Conservation (phyloP, 2,888 invertebrate genomes). For the Cantharis lateralis region DNA sequence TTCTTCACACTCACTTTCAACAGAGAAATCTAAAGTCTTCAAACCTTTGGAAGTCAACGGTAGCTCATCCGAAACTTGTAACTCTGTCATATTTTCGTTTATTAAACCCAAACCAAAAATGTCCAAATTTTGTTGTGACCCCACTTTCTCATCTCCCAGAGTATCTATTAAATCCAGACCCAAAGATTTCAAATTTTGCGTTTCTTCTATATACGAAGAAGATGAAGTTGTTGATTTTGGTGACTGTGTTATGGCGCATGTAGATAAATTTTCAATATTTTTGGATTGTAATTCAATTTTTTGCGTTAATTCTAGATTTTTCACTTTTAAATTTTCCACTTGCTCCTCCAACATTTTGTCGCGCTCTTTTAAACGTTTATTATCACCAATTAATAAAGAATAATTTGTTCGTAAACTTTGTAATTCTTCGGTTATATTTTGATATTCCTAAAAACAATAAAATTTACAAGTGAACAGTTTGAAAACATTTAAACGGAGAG, state of each 20-base stretch:
- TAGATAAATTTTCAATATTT: not conserved
- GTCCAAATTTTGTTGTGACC: not conserved
- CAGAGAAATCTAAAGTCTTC: not conserved
- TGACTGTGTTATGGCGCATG: not conserved
- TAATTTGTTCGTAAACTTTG: not conserved
- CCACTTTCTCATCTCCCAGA: not conserved
- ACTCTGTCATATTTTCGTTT: not conserved
- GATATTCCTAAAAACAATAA: not conserved
- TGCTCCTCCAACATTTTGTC: not conserved
- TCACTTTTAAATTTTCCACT: not conserved
- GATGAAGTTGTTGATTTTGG: not conserved
- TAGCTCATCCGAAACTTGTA: not conserved
- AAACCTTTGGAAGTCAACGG: not conserved
- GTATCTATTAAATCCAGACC: not conserved
- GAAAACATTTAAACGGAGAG: no score
- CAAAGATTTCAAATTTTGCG: not conserved
- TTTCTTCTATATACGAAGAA: not conserved
- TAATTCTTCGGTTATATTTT: not conserved
- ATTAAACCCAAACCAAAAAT: not conserved
- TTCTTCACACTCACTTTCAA: not conserved
- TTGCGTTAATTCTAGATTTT: not conserved
- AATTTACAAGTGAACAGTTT: not conserved
- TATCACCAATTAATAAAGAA: not conserved
- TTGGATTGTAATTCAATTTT: not conserved
- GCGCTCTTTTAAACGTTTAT: not conserved